Base-by-base conservation (phyloP, 2,113 vertebrate species). In the Protobothrops mucrosquamatus region DNA sequence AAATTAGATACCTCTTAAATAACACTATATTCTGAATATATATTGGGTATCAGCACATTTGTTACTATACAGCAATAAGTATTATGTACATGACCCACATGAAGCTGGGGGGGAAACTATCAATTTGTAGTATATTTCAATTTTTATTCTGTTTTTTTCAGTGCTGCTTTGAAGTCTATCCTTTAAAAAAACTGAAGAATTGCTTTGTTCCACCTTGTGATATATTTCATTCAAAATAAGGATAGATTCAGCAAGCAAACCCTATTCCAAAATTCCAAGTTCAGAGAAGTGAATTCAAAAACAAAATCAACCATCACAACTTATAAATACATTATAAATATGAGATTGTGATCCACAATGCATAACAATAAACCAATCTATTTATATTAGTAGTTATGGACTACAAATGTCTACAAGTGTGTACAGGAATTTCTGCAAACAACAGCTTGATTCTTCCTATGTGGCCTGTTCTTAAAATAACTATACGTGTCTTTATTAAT, bases 401-500 rank as follows among this genome's bases (percentile, higher is more conserved):
- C 4, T 3, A 18, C 10, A 24, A 54, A 89, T 48, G 6, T n/a
- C 64, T 89, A 81, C 14, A 89, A 6, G 12, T 46, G 15, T 29
- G 9, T 26, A 48, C 12, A 87, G 48, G 8, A 46, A 57, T 64
- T 46, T 26, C 89, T 90, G 43, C 26, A 81, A 85, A 81, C 87
- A 89, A 61, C 48, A 93, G 91, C 89, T 95, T 86, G 95, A 81
- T 43, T 81, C 34, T 22, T 81, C 12, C 64, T 69, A 69, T 34
- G 74, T 92, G 92, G 89, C 87, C 92, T 87, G 94, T 95, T 95
- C 95, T 95, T 92, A 93, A 95, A 96, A 81, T 43, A 51, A 43
- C 34, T 81, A 92, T 93, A 87, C 92, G 95, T 93, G 90, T 95
- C 96, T 96, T 94, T 93, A 95, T 94, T 97, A 97, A 96, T 95